phyloP scores from a whole-genome alignment of 2,888 invertebrate species.

The Halictus quadricinctus region DNA sequence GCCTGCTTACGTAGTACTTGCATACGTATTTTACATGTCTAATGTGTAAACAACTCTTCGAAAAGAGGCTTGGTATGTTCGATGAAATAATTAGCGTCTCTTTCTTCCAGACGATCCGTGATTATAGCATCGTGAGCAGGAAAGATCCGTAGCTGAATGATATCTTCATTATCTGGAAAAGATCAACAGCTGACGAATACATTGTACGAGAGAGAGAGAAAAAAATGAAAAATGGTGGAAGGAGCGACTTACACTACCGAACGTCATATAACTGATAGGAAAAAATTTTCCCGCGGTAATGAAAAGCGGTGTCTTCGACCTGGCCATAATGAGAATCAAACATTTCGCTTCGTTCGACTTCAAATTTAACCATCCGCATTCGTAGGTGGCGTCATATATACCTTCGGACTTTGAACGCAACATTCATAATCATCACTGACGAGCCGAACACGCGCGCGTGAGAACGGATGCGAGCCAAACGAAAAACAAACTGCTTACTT shows the following conservation, averaged over 20 bases:
- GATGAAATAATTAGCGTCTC: not conserved
- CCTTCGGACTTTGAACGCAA: conserved; percentile 34
- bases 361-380: conserved; percentile 42
- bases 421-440: not conserved
- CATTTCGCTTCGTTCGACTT: conserved; percentile 32
- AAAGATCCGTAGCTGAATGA: conserved; percentile 32
- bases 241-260: conserved; percentile 50
- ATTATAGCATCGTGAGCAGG: conserved; percentile 11
- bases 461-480: not conserved
- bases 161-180: conserved; percentile 47
- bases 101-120: not conserved
- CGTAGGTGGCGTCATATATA: conserved; percentile 33
- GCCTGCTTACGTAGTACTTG: not conserved
- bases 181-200: not conserved
- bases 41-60: not conserved
- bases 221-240: not conserved
- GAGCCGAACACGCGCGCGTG: not conserved
- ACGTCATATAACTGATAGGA: conserved; percentile 50
- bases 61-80: not conserved
- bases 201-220: not conserved
- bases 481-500: conserved; percentile 2
- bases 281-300: conserved; percentile 61
- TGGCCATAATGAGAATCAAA: conserved; percentile 51
- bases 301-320: conserved; percentile 44
- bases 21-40: not conserved